Evolutionary conservation across 2,113 vertebrate genomes (phyloP).

Genomic region (Vulpes lagopus): DNA sequence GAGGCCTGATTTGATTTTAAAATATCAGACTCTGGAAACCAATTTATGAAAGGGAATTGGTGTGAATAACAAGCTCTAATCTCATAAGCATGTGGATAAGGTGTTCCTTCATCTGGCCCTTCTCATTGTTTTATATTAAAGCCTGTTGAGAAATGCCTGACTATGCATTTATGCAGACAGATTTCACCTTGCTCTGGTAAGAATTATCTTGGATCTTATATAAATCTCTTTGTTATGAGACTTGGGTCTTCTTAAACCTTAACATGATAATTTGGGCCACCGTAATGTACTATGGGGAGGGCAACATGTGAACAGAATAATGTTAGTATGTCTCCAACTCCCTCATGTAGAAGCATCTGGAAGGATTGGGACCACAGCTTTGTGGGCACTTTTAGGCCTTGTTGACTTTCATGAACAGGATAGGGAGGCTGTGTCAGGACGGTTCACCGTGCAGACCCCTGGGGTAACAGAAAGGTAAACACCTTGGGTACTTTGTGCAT

Average conservation of each 20-base stretch:
- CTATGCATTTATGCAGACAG: neutral
- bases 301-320: neutral
- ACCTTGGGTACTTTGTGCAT: neutral
- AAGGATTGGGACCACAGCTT: neutral
- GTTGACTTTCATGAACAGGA: neutral
- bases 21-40: conserved; percentile 49
- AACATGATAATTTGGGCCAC: neutral
- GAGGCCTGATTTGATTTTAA: conserved; percentile 59
- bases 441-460: too few relatives aligned
- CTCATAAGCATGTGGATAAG: neutral
- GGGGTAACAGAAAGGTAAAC: neutral
- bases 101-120: neutral
- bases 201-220: neutral
- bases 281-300: neutral
- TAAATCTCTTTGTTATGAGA: conserved; percentile 7
- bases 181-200: neutral
- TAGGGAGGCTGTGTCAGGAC: neutral
- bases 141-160: neutral
- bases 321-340: neutral
- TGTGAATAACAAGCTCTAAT: conserved; percentile 45
- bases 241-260: neutral
- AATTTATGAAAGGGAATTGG: conserved; percentile 39
- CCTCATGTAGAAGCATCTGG: neutral
- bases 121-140: conserved; percentile 13
- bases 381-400: neutral